phyloP scores from a whole-genome alignment of 92 coral and sea anemone genomes.

The Virgularia gustaviana region DNA sequence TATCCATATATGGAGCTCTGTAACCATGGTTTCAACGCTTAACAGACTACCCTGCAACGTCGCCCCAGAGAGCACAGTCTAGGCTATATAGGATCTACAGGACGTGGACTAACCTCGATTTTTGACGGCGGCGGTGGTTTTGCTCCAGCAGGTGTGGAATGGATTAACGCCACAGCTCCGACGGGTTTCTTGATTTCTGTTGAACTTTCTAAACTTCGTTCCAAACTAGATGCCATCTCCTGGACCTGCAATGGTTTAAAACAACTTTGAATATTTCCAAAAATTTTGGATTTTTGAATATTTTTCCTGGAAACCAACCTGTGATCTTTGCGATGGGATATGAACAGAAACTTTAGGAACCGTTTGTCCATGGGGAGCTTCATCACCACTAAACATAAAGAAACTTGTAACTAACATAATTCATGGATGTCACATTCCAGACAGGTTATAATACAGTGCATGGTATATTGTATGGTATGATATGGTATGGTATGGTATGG shows the following conservation, averaged over 20 bases:
- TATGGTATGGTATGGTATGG: too few relatives aligned
- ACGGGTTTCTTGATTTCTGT: constrained; percentile 72
- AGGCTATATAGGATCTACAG: too few relatives aligned
- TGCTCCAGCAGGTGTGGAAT: constrained; percentile 39
- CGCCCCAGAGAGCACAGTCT: too few relatives aligned
- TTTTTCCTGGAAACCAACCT: constrained; percentile 5
- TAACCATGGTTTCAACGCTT: too few relatives aligned
- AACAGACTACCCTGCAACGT: too few relatives aligned
- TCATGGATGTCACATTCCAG: not conserved
- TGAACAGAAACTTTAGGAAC: constrained; percentile 77
- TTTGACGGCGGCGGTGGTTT: not conserved
- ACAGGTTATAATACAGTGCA: too few relatives aligned
- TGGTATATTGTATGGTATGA: not conserved
- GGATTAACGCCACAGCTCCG: constrained; percentile 82
- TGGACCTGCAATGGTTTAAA: constrained; percentile 58
- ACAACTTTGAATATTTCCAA: not conserved
- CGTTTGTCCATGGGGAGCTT: constrained; percentile 39
- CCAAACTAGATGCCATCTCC: constrained; percentile 66
- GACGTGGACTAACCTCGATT: constrained; percentile 14
- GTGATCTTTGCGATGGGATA: constrained; percentile 68
- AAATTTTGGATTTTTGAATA: too few relatives aligned
- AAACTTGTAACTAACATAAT: not conserved
- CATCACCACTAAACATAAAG: constrained; percentile 49
- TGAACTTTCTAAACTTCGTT: constrained; percentile 66
- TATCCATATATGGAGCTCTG: too few relatives aligned